Conservation (phyloP, 2,888 invertebrate genomes). For the Tenthredo mesomela region DNA sequence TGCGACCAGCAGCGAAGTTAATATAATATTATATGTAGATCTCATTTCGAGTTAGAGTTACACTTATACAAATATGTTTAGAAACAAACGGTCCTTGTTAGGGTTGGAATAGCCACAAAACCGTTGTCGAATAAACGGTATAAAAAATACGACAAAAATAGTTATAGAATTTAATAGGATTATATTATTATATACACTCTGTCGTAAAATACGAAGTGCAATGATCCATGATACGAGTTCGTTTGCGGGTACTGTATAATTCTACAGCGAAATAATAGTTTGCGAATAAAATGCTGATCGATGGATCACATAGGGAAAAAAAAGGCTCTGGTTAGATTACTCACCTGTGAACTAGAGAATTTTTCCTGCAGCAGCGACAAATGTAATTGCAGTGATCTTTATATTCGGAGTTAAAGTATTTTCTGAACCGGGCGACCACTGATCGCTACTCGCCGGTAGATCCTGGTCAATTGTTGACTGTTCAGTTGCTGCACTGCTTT, state of each 20-base stretch:
- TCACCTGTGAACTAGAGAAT: neutral
- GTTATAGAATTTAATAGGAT: neutral
- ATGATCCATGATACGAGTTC: neutral
- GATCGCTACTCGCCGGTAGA: slow-evolving; percentile 34
- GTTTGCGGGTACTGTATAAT: neutral
- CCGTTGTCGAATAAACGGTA: neutral
- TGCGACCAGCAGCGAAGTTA: neutral
- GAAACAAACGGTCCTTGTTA: neutral
- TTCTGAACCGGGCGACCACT: neutral
- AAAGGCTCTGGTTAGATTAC: neutral
- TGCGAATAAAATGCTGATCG: neutral
- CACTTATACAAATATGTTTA: neutral
- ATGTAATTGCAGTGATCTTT: neutral
- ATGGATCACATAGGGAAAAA: neutral
- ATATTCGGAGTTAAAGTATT: neutral
- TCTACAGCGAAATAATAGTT: neutral
- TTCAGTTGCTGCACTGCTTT: slow-evolving; percentile 24
- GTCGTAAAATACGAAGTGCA: neutral
- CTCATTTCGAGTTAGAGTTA: neutral
- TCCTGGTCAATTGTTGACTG: slow-evolving; percentile 41
- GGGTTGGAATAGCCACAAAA: neutral
- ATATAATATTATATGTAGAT: neutral
- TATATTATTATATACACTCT: neutral
- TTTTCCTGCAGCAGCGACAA: neutral
- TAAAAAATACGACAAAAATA: neutral